These are phyloP conservation scores for Muscina levida DNA, from an alignment of 2,888 invertebrate genomes.

Conservation along the genomic window DNA sequence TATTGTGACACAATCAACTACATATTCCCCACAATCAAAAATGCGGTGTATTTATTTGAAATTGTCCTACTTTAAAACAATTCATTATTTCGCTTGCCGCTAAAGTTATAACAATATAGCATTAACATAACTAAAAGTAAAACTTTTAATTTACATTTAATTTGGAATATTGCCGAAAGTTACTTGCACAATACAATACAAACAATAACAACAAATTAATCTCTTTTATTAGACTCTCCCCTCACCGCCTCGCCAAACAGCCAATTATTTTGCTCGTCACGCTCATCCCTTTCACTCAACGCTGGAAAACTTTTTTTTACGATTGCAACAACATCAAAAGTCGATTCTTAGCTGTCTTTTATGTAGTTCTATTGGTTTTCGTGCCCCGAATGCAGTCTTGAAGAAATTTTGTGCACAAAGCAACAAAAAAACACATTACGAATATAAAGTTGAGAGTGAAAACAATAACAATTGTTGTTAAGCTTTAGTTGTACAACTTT, in stretches of 20 bases:
- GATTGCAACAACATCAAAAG: slow-evolving; percentile 1
- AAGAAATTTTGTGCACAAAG: too few species aligned
- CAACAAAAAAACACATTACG: too few species aligned
- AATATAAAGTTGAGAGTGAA: neutral
- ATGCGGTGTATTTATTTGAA: too few species aligned
- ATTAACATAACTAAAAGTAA: too few species aligned
- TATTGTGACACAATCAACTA: too few species aligned
- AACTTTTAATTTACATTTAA: neutral
- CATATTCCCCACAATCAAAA: too few species aligned
- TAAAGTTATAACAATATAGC: too few species aligned
- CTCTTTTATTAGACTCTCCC: neutral
- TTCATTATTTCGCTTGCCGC: too few species aligned
- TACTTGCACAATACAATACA: neutral
- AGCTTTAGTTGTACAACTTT: slow-evolving; percentile 42
- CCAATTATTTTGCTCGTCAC: neutral
- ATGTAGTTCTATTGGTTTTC: too few species aligned
- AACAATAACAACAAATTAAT: slow-evolving; percentile 1
- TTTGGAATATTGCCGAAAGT: slow-evolving; percentile 4
- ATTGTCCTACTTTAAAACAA: too few species aligned
- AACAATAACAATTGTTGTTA: slow-evolving; percentile 52
- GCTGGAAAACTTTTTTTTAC: neutral
- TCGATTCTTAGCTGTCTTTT: neutral
- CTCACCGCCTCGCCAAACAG: neutral
- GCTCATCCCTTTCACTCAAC: neutral
- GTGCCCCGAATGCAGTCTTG: too few species aligned